phyloP scores from a whole-genome alignment of 1,140 invertebrate species.

The Psix sp. region DNA sequence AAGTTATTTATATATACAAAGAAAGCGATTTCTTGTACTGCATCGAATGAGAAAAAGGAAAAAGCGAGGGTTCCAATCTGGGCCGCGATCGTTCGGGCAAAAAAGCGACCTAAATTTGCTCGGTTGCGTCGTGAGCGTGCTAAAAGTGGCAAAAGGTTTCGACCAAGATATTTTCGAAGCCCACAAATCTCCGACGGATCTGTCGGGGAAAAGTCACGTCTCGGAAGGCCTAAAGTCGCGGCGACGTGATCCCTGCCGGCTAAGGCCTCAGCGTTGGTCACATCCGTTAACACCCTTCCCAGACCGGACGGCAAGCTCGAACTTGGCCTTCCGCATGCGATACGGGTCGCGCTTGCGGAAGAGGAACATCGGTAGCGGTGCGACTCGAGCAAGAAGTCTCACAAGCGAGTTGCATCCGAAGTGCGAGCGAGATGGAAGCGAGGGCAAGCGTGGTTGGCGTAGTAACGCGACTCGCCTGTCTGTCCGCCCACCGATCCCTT shows the following conservation, averaged over 20 bases:
- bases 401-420: slow-evolving; percentile 40
- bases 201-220: slow-evolving; percentile 34
- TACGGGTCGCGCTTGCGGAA: slow-evolving; percentile 64
- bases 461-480: slow-evolving; percentile 60
- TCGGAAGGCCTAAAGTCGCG: slow-evolving; percentile 31
- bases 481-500: slow-evolving; percentile 46
- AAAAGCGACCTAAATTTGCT: slow-evolving; percentile 27
- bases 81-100: no score
- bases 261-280: slow-evolving; percentile 30
- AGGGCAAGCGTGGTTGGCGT: slow-evolving; percentile 59
- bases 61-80: no score
- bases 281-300: slow-evolving; percentile 35
- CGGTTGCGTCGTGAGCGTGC: slow-evolving; percentile 1
- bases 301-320: slow-evolving; percentile 8
- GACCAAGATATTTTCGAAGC: slow-evolving; percentile 35
- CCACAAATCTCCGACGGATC: slow-evolving; percentile 26
- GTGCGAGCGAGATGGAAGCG: slow-evolving; percentile 45
- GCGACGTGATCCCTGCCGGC: slow-evolving; percentile 34
- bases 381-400: slow-evolving; percentile 32
- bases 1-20: no score
- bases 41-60: no score
- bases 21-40: no score
- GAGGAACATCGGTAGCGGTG: slow-evolving; percentile 64
- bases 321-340: slow-evolving; percentile 22
- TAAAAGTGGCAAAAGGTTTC: slow-evolving; percentile 29